Evolutionary conservation across 2,797 vertebrate genomes (phyloP), one percentile per base, ranked within the genome.

Genomic region (Liparis tanakae): DNA sequence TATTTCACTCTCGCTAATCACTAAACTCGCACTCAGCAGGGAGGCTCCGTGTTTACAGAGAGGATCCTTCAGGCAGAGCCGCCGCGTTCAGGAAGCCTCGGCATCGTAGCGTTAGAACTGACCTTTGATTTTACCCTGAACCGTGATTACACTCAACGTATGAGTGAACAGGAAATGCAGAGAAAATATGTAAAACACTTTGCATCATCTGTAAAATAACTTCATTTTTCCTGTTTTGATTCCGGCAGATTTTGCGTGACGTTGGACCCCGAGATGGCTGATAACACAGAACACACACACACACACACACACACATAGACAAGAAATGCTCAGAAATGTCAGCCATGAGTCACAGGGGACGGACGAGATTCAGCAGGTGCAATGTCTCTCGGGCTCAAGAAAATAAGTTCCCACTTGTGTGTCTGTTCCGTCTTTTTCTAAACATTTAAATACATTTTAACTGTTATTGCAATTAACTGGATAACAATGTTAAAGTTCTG

Each of bases 1-100:
- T 88, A 65, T 72, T 88, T 87, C 79, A 80, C 81, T 84, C 83
- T 73, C 61, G 67, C 75, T 81, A 76, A 87, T 88, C 78, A 85
- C 80, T 73, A 81, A 87, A 78, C 67, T 87, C 78, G 22, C 90
- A 83, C 84, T 81, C 83, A 63, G 81, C 64, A 34, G 85, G 87
- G 75, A 3, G 62, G 68, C 79, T 76, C 78, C 33, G 67, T 75
- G 80, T 87, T 87, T 70, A 74, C 68, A 67, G 76, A 78, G 77
- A 82, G 25, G 67, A 84, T 70, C 51, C 69, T 63, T 79, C 77
- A 58, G 51, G 74, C 79, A 59, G 59, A 68, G 65, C 67, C 41
- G 20, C 51, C 48, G 70, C 71, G 72, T 83, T 87, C 60, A 83
- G 44, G 25, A 77, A 76, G 77, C 58, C 56, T 82, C 51, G 4